A percentile compares a stretch with the other conserved stretches of the same genome.
Evolutionary conservation across 2,113 vertebrate genomes (phyloP).

Genomic region (Numenius arquata): DNA sequence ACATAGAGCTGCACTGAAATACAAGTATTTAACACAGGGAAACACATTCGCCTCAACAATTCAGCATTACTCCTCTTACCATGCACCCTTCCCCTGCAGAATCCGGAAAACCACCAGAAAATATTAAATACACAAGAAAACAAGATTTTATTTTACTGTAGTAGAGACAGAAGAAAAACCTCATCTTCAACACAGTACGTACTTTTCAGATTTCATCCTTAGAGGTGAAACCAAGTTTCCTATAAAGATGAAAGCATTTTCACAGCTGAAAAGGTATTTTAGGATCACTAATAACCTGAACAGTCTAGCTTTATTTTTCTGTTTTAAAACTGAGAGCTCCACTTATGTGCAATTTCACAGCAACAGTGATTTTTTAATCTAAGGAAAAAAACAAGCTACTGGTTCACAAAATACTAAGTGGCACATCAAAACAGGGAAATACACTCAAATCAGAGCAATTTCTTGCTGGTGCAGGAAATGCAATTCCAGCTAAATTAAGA

Average conservation of each 20-base stretch:
- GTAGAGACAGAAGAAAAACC: not conserved
- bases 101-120: not conserved
- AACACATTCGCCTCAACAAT: not conserved
- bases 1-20: not conserved
- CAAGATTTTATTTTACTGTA: not conserved
- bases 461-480: not conserved
- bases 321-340: not conserved
- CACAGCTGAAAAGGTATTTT: not conserved
- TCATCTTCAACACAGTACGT: not conserved
- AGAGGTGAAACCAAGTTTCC: not conserved
- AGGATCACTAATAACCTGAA: not conserved
- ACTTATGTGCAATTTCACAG: not conserved
- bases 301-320: not conserved
- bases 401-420: not conserved
- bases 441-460: not conserved
- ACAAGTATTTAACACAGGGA: not conserved
- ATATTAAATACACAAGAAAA: not conserved
- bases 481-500: not conserved
- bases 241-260: not conserved
- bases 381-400: not conserved
- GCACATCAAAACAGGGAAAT: not conserved
- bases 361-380: not conserved
- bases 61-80: not conserved
- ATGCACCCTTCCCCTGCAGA: not conserved
- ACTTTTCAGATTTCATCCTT: not conserved